These are phyloP conservation scores for Pelodiscus sinensis DNA, from an alignment of 2,113 vertebrate species.

Conservation along the genomic window DNA sequence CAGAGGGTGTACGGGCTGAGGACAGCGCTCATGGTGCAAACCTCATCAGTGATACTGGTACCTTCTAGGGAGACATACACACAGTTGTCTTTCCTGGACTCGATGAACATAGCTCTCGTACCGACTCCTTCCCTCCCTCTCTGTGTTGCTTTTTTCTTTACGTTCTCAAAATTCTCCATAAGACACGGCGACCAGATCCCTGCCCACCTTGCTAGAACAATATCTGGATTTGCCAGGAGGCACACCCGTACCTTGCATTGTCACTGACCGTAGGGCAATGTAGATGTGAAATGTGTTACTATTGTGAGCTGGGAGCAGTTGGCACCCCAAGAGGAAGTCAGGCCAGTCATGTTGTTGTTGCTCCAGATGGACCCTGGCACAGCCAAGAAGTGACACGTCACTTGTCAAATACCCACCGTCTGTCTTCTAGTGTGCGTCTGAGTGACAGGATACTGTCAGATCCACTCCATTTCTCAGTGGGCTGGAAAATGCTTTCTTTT, in stretches of 20 bases:
- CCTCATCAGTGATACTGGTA: background rate
- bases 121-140: background rate
- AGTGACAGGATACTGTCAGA: background rate
- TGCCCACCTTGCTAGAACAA: background rate
- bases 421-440: background rate
- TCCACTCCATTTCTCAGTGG: constrained; percentile 6
- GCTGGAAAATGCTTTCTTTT: constrained; percentile 39
- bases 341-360: background rate
- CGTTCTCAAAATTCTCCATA: background rate
- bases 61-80: background rate
- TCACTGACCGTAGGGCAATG: background rate
- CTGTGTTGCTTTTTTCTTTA: background rate
- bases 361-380: background rate
- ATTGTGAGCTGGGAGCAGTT: background rate
- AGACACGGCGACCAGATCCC: background rate
- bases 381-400: background rate
- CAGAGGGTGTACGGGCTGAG: background rate
- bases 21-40: background rate
- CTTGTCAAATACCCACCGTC: background rate
- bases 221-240: background rate
- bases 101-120: background rate
- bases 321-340: background rate
- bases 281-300: background rate
- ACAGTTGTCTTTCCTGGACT: background rate
- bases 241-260: background rate